Base-by-base conservation (phyloP, 2,797 vertebrate species). In the Alauda arvensis region DNA sequence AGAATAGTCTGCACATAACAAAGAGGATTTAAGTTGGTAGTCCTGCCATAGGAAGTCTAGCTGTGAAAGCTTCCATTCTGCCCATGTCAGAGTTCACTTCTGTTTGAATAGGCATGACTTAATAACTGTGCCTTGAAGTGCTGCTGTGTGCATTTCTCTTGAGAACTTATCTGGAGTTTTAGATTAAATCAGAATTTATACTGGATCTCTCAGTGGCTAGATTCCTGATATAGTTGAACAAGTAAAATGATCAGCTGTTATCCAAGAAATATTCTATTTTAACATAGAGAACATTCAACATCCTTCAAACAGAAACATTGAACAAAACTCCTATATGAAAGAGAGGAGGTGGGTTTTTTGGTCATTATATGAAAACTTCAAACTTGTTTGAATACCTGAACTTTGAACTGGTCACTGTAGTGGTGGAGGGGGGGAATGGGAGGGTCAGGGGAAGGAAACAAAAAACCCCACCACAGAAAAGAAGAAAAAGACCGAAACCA, bases 61-160 rank as follows among this genome's bases (percentile, higher is more conserved):
- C 37, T 92, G 77, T 77, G 78, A 94, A 95, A 82, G 57, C 37
- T 87, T 89, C 74, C 61, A 72, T 91, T 92, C 83, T 89, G 78
- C 31, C 65, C 29, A 33, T 90, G 87, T 89, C 87, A 87, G 65
- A 91, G 79, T 83, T 94, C 87, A 82, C 62, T 60, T 85, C 69
- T 94, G 23, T 94, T 94, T 93, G 67, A 93, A 89, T 55, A 90
- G 59, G 40, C 55, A 51, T 43, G 24, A 69, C 83, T 85, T 90
- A 78, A 53, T 77, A 79, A 75, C 14, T 77, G 39, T 9, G 9
- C 18, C 87, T 95, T 94, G 59, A 94, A 94, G 57, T 66, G 19
- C 39, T 85, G 63, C 56, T 37, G 20, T 86, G 23, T 55, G n/a
- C 18, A 67, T 65, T 92, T 86, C 43, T 87, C 63, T 88, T 75